Evolutionary conservation across 2,888 invertebrate species (phyloP), one percentile per base, ranked within the genome.

Genomic region (Pycnomerus fuliginosus): DNA sequence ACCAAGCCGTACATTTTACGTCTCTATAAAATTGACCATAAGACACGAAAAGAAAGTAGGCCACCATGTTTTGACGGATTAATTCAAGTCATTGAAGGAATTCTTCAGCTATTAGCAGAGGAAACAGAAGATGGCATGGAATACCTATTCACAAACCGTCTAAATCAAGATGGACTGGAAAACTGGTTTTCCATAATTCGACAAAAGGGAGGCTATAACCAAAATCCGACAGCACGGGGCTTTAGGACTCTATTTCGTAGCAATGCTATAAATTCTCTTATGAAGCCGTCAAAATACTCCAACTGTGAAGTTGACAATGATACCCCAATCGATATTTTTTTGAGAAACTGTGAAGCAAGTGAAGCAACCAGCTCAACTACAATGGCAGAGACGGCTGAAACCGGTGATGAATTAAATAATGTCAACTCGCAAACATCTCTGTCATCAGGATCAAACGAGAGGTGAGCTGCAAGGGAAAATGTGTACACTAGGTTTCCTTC

Each of bases 91-190:
- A 24, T 36, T 27, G 23, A 38, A 8, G 38, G 32, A 10, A 23
- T 44, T 16, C 16, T 39, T 11, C 11, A 29, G 29, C 34, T 44
- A 20, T 39, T 20, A 27, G 32, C 31, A 22, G 25, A 44, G 8
- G 48, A 53, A 50, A 38, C 48, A 35, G 10, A 39, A 31, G 30
- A 38, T 17, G 43, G 32, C 24, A 33, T 48, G 12, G 40, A 48
- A 33, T 55, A 44, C 43, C 10, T 55, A 34, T 49, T 48, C 12
- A 55, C 49, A 2, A 37, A 49, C 37, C 15, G 49, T 25, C 29
- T 53, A 20, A 51, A 50, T 36, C 55, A 55, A 37, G 52, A 55
- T 42, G 48, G 50, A 1, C 34, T 51, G n/a, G 49, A 53, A 46
- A 50, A 53, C 44, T 39, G 44, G 24, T 56, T 56, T 42, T 49